Base-by-base conservation (phyloP, 1,140 invertebrate genomes). In the Drosophila dunni region DNA sequence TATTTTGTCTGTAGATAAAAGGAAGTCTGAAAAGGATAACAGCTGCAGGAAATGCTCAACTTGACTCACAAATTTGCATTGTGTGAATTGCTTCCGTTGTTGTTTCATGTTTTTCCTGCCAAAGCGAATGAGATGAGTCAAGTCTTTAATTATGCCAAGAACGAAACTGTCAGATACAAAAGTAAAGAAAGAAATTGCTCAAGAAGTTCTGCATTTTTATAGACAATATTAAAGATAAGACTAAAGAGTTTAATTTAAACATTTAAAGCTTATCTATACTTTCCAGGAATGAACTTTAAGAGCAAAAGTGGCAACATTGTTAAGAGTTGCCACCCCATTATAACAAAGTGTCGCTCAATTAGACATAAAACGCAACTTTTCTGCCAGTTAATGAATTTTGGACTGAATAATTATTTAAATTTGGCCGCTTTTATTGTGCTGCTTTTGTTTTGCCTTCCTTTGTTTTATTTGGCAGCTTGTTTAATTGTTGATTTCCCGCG, bases 11-110 rank as follows among this genome's bases (percentile, higher is more conserved):
- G 56, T 44, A 58, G 34, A 58, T 65, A 45, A 72, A 66, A 58
- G 63, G n/a, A 53, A 44, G 54, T 36, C 9, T 29, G 17, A 40
- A 53, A 56, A 48, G 20, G 15, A 61, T 45, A 45, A 6, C 36
- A 57, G 13, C 38, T 44, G 56, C 38, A 57, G 68, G 61, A 71
- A 71, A 45, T 57, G 44, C 61, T 65, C 48, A 65, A 61, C 62
- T 66, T 61, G 78, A 60, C 79, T 68, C 57, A 73, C 78, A 81
- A 81, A 81, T 81, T 72, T 81, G 68, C 75, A 81, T 81, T 78
- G 69, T 70, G 79, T 72, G 72, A 80, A 81, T 81, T 81, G 75
- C 75, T 81, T 81, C 75, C 74, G 75, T 57, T 60, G n/a, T 44
- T 81, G 68, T 63, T 53, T 62, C 63, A 62, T 54, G 58, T 81